Evolutionary conservation across 1,140 invertebrate species (phyloP), one percentile per base, ranked within the genome.

Genomic region (Papilio aristodemus): DNA sequence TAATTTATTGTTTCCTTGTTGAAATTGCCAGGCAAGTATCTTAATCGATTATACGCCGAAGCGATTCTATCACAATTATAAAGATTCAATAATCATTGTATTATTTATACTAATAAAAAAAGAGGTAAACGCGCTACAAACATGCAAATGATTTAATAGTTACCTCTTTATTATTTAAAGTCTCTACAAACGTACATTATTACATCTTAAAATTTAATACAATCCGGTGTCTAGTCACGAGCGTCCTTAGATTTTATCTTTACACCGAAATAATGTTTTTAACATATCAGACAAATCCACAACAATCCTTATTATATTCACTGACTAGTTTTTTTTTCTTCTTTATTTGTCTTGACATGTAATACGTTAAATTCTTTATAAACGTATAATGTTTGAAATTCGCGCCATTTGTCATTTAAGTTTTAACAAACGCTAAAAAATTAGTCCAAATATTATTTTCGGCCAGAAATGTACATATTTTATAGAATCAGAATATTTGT

Each of bases 211-310:
- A 46, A 50, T 66, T 63, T 39, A 39, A 62, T 39, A 37, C 14
- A 62, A 66, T 66, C 63, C 63, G 63, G 63, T 66, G 63, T 66
- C 63, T 66, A 38, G 63, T 66, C 63, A 66, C 63, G 63, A 66
- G 17, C 25, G 59, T 62, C 43, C 63, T 36, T 66, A 66, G 63
- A 66, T 66, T 66, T 66, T 66, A 66, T 66, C 39, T 36, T 66
- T 66, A 50, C 41, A 50, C 63, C 41, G 63, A 46, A 66, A 32
- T 43, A 27, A 41, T 64, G 62, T 64, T 64, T 63, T 63, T 43
- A 46, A 66, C 39, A 50, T 66, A 66, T 62, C 59, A 6, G 10
- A 62, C 59, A 62, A 38, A 62, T 60, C 38, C 32, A 60, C 10
- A 60, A 60, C 32, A 37, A 36, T 62, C 14, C 37, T 25, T 41